Conservation (phyloP, 2,113 vertebrate species). For the Empidonax traillii region DNA sequence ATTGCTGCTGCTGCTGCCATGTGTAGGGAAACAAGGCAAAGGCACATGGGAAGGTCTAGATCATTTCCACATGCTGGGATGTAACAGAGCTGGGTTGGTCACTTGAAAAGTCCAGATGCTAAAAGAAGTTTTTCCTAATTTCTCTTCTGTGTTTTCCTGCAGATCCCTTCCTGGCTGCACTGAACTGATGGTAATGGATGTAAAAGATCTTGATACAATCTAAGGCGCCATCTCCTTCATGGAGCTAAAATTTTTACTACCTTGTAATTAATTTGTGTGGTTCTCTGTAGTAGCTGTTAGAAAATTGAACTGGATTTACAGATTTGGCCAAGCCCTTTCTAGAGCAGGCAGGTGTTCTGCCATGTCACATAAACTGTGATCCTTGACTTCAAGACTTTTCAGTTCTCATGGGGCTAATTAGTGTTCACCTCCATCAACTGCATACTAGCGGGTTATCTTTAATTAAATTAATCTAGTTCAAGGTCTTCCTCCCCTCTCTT, state of each 20-base stretch:
- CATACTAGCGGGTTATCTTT: neutral
- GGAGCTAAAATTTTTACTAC: neutral
- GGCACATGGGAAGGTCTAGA: neutral
- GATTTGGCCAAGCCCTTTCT: neutral
- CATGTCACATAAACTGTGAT: neutral
- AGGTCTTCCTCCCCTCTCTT: neutral
- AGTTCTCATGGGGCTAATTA: neutral
- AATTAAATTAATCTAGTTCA: conserved; percentile 3
- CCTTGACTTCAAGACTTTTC: neutral
- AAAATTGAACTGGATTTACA: neutral
- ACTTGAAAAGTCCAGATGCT: neutral
- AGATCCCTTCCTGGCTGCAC: neutral
- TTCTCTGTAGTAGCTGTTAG: neutral
- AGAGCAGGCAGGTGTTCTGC: neutral
- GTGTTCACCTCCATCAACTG: neutral
- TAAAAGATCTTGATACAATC: neutral
- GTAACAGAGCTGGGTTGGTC: neutral
- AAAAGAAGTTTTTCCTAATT: neutral
- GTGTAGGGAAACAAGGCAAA: neutral
- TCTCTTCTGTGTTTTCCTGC: neutral
- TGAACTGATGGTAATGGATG: neutral
- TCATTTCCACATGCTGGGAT: neutral
- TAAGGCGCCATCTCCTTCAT: neutral
- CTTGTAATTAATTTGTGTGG: neutral
- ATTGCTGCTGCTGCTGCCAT: neutral